A percentile compares a stretch with the other conserved stretches of the same genome.
These are phyloP conservation scores for Cylas formicarius DNA, from an alignment of 1,140 invertebrate species.

Conservation along the genomic window DNA sequence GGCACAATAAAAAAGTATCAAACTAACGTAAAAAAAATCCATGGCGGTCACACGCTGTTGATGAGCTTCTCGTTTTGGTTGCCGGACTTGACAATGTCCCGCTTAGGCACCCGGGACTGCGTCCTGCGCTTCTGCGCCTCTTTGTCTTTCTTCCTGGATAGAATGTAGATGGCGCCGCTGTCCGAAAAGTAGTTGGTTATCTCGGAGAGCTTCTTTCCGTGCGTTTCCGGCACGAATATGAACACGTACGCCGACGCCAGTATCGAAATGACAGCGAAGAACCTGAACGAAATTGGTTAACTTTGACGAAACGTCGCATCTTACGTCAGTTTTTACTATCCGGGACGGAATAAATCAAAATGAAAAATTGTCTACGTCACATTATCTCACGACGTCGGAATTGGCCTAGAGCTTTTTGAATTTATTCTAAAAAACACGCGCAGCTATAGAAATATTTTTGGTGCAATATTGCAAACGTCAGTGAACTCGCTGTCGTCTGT, in stretches of 20 bases:
- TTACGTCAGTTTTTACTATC: neutral
- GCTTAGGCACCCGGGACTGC: slow-evolving; percentile 14
- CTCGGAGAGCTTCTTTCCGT: slow-evolving; percentile 58
- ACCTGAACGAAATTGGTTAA: slow-evolving; percentile 20
- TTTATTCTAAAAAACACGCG: too few relatives aligned
- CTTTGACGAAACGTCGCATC: neutral
- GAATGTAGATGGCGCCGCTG: slow-evolving; percentile 36
- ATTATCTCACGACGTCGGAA: too few relatives aligned
- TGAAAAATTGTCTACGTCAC: too few relatives aligned
- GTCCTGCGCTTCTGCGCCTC: slow-evolving; percentile 8
- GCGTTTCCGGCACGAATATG: slow-evolving; percentile 64
- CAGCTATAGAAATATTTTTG: too few relatives aligned
- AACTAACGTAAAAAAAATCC: too few relatives aligned
- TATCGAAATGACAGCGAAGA: slow-evolving; percentile 60
- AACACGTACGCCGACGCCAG: slow-evolving; percentile 51
- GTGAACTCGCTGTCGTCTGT: too few relatives aligned
- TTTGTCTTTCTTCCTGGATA: slow-evolving; percentile 18
- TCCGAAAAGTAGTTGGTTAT: slow-evolving; percentile 55
- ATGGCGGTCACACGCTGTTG: slow-evolving; percentile 13
- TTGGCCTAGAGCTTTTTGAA: too few relatives aligned
- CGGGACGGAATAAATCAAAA: neutral
- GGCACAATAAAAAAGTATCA: too few relatives aligned
- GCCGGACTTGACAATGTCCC: slow-evolving; percentile 20
- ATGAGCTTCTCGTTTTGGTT: slow-evolving; percentile 19
- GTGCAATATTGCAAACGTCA: too few relatives aligned